Percentiles rank a stretch among this genome's conserved stretches.
phyloP scores from a whole-genome alignment of 2,113 vertebrate genomes.

The Nothobranchius furzeri region DNA sequence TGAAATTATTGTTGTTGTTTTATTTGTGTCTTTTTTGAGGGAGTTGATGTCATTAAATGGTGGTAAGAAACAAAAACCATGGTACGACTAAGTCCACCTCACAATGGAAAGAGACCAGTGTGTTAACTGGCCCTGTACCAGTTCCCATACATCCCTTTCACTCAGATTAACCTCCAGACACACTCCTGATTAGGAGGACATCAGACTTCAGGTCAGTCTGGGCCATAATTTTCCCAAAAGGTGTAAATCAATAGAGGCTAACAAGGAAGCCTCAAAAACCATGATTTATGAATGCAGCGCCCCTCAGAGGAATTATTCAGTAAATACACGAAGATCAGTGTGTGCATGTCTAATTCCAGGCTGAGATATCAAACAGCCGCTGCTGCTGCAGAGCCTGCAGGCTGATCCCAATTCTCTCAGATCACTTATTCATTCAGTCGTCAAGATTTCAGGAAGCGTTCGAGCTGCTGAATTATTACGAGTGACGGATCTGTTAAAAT shows the following conservation, averaged over 20 bases:
- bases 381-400: background rate
- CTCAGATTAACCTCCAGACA: background rate
- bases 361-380: conserved; percentile 15
- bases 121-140: too few relatives aligned
- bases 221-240: conserved; percentile 6
- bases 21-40: too few relatives aligned
- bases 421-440: conserved; percentile 36
- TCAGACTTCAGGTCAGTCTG: conserved; percentile 1
- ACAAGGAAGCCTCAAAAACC: background rate
- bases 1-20: too few relatives aligned
- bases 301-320: conserved; percentile 6
- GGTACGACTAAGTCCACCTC: too few relatives aligned
- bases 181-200: background rate
- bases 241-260: conserved; percentile 1
- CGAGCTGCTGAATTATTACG: conserved; percentile 31
- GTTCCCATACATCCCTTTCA: background rate
- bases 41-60: too few relatives aligned
- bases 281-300: background rate
- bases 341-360: background rate
- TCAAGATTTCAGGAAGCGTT: conserved; percentile 2
- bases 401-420: conserved; percentile 31
- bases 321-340: conserved; percentile 2
- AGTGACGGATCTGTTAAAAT: conserved; percentile 18
- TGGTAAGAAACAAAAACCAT: too few relatives aligned
- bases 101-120: too few relatives aligned